Percentiles rank a stretch among this genome's conserved stretches.
Conservation (phyloP, 2,113 vertebrate genomes). For the Rhinopomastus cyanomelas region DNA sequence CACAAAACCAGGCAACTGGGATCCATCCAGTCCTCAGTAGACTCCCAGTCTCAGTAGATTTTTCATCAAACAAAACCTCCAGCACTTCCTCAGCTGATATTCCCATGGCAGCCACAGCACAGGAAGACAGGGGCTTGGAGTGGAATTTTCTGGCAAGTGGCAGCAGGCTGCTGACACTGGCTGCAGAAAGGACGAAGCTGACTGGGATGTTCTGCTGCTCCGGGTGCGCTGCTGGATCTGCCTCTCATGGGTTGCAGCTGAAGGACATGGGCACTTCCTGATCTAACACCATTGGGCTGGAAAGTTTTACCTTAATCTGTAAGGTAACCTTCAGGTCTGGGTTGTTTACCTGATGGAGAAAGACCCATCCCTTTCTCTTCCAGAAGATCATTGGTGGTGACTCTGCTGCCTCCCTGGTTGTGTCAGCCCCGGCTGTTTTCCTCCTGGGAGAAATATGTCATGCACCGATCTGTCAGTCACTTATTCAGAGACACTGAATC, state of each 20-base stretch:
- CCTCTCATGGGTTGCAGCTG: not conserved
- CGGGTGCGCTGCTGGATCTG: not conserved
- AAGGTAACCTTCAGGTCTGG: not conserved
- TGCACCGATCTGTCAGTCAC: conserved; percentile 56
- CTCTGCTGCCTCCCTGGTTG: not conserved
- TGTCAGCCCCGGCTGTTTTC: not conserved
- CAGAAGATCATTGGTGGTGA: not conserved
- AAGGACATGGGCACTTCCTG: not conserved
- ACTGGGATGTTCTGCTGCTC: not conserved
- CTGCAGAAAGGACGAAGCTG: not conserved
- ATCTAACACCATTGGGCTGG: not conserved
- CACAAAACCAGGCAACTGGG: not conserved
- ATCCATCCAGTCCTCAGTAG: not conserved
- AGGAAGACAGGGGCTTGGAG: accelerated
- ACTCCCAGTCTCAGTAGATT: not conserved
- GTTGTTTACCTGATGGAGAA: not conserved
- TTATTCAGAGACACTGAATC: conserved; percentile 29
- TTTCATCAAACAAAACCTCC: not conserved
- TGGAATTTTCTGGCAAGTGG: not conserved
- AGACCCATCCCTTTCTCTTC: not conserved
- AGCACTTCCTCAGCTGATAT: not conserved
- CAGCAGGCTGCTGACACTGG: not conserved
- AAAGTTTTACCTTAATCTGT: not conserved
- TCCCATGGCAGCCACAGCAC: not conserved
- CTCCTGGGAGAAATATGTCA: conserved; percentile 18